These are phyloP conservation scores for Neria commutata DNA, from an alignment of 2,888 invertebrate genomes.

Conservation along the genomic window DNA sequence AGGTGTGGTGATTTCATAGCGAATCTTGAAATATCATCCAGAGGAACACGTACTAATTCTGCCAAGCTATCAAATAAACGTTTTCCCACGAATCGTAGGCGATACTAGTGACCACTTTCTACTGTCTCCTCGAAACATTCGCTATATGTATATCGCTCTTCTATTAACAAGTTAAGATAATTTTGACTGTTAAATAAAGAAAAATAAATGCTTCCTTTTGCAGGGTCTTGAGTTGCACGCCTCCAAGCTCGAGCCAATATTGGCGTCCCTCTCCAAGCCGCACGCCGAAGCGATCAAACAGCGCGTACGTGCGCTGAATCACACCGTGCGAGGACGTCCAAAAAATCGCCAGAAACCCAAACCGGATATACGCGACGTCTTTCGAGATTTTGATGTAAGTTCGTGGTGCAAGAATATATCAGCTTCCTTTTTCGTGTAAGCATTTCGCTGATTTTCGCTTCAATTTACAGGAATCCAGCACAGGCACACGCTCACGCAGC, in stretches of 20 bases:
- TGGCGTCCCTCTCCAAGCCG: constrained; percentile 67
- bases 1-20: too few species aligned
- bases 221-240: constrained; percentile 65
- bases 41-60: too few species aligned
- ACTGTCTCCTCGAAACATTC: not conserved
- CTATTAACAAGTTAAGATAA: too few species aligned
- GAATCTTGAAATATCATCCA: too few species aligned
- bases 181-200: not conserved
- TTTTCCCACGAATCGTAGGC: too few species aligned
- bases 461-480: constrained; percentile 75
- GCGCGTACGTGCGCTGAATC: constrained; percentile 74
- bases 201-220: not conserved
- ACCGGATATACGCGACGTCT: constrained; percentile 83
- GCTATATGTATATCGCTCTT: not conserved
- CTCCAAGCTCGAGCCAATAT: constrained; percentile 65
- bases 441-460: not conserved
- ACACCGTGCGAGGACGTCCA: constrained; percentile 71
- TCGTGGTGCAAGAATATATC: not conserved
- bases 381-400: constrained; percentile 79
- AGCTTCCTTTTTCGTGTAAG: not conserved
- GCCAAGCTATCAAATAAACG: too few species aligned
- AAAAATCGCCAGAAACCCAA: constrained; percentile 69
- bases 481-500: constrained; percentile 82
- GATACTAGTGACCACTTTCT: too few species aligned
- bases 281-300: constrained; percentile 77